Evolutionary conservation across 2,113 vertebrate species (phyloP), one percentile per base, ranked within the genome.

Genomic region (Urocitellus parryii): DNA sequence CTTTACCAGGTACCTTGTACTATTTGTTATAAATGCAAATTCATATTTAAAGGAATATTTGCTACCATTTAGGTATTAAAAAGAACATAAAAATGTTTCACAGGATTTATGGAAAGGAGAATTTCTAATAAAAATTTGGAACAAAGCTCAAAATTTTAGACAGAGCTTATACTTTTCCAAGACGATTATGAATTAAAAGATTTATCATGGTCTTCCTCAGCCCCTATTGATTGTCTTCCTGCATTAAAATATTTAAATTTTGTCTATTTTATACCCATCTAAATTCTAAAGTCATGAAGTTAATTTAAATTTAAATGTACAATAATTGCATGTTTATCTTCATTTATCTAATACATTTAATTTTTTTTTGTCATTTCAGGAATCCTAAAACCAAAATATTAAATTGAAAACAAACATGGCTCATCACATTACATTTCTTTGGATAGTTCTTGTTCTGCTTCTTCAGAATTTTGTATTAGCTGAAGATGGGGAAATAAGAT

Each of bases 401-500:
- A 88, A 91, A 93, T 97, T 92, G 51, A 97, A 90, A 97, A 79
- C 78, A 93, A 98, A 97, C 96, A 98, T 99, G 98, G 97, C 97
- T 97, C 96, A 95, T 74, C 91, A 92, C 0, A 0, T 85, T 95
- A 91, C 14, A 6, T 96, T 97, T 98, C 98, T 99, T 98, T 98
- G 98, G 97, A 98, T 98, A 97, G 63, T 99, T 93, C 98, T 98
- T 97, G 93, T 99, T 98, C 97, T 99, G 95, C 97, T 99, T 90
- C 98, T 99, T 97, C 98, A 97, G 96, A 98, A 98, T 98, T 98
- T 98, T 98, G 96, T 98, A 95, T 98, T 98, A 96, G 98, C 99
- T 98, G 99, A 99, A 98, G 99, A 99, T 98, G 99, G 99, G 45
- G 99, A 99, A 98, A 98, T 99, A 98, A 99, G 99, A 99, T 99